Base-by-base conservation (phyloP, 1,140 invertebrate species). In the Thalassaphorura encarpata region DNA sequence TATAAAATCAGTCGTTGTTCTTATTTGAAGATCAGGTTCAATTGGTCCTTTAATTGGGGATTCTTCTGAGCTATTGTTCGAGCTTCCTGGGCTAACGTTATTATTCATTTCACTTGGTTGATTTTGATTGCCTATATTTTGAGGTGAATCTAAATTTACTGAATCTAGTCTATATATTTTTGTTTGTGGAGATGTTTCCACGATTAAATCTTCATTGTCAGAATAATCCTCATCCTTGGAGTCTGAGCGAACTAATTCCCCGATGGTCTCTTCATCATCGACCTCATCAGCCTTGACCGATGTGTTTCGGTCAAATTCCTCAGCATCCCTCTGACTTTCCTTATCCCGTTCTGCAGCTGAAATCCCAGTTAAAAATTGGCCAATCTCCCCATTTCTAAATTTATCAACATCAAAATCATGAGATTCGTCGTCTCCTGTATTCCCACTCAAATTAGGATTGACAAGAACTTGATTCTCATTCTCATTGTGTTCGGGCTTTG, bases 181-280 rank as follows among this genome's bases (percentile, higher is more conserved):
- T 11, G 33, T 36, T n/a, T 36, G 46, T 26, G 24, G 16, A 26
- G 11, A 5, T 47, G 45, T 13, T 24, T 27, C 45, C 11, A 11
- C 11, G 33, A n/a, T 26, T 26, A 21, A 42, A 42, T 42, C n/a
- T n/a, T n/a, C n/a, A n/a, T n/a, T n/a, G n/a, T n/a, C n/a, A n/a
- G n/a, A n/a, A n/a, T n/a, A 61, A 50, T 61, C 54, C 1, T 61
- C 60, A 21, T 52, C 53, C 50, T 61, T 57, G 21, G 21, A 33
- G n/a, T n/a, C n/a, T n/a, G n/a, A n/a, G n/a, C n/a, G n/a, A n/a
- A n/a, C n/a, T 23, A 43, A 33, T 19, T 55, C 41, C 28, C 47
- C 33, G 16, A 39, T 50, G 15, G 18, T 23, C 24, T 29, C 46
- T 39, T 60, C 49, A 24, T 53, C 16, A 15, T 3, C 19, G 8